These are phyloP conservation scores for Ganaspis brasiliensis DNA, from an alignment of 2,888 invertebrate genomes.

Conservation along the genomic window DNA sequence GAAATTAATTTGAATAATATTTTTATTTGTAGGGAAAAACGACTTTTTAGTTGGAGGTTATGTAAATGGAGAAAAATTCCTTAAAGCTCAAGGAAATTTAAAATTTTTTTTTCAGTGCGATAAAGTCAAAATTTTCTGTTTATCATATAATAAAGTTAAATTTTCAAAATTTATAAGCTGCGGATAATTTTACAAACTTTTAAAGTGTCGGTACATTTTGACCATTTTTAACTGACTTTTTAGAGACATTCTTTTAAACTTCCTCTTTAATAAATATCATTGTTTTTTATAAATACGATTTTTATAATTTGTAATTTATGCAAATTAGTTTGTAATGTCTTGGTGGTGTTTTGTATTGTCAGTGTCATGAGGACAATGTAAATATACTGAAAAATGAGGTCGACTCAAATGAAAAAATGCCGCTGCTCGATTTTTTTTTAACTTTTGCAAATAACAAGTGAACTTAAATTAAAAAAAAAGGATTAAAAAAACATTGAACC, in stretches of 20 bases:
- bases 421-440: conserved; percentile 7
- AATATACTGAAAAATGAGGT: conserved; percentile 23
- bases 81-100: no score
- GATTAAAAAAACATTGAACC: background rate
- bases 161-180: no score
- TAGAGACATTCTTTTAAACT: background rate
- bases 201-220: no score
- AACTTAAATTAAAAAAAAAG: background rate
- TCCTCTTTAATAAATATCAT: background rate
- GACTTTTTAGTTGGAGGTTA: no score
- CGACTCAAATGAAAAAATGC: background rate
- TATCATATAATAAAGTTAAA: no score
- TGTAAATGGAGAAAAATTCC: no score
- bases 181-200: no score
- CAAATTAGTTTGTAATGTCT: conserved; percentile 5
- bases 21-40: no score
- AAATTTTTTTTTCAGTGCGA: no score
- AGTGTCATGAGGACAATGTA: conserved; percentile 24
- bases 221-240: background rate
- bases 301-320: background rate
- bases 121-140: no score
- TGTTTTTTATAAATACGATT: background rate
- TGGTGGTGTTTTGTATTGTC: conserved; percentile 37
- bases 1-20: no score
- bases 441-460: background rate